Conservation (phyloP, 1,140 invertebrate genomes). For the Bombyx mandarina region DNA sequence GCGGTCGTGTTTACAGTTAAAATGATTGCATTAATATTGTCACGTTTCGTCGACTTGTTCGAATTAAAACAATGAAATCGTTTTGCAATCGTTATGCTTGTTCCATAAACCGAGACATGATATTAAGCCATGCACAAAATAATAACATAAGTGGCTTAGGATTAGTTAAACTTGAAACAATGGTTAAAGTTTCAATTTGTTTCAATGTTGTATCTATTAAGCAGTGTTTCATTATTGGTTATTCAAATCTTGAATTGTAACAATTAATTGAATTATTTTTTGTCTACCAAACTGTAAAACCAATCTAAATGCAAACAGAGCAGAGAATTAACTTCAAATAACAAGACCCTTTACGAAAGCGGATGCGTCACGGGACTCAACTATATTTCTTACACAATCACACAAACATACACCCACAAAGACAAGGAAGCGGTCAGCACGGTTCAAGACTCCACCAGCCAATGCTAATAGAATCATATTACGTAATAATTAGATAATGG, state of each 20-base stretch:
- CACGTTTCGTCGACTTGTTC: constrained; percentile 16
- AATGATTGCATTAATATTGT: constrained; percentile 12
- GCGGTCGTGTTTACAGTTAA: no score
- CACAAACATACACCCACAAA: constrained; percentile 11
- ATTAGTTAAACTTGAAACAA: no score
- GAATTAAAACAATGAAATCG: constrained; percentile 16
- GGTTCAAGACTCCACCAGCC: constrained; percentile 21
- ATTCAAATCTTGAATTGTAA: no score
- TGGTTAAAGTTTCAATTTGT: no score
- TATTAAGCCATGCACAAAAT: no score
- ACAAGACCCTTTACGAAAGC: constrained; percentile 16
- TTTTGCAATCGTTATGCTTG: constrained; percentile 13
- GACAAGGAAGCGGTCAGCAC: constrained; percentile 37
- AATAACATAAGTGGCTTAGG: no score
- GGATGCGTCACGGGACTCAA: constrained; percentile 46
- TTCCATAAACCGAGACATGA: no score
- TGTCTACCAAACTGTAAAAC: no score
- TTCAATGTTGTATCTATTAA: no score
- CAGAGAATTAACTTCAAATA: neutral
- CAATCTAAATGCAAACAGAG: neutral
- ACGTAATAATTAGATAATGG: constrained; percentile 55
- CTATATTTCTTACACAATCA: constrained; percentile 40
- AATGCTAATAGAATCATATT: constrained; percentile 41
- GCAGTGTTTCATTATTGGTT: no score
- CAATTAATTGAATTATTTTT: no score